These are phyloP conservation scores for Automeris io DNA, from an alignment of 2,888 invertebrate species.

Conservation along the genomic window DNA sequence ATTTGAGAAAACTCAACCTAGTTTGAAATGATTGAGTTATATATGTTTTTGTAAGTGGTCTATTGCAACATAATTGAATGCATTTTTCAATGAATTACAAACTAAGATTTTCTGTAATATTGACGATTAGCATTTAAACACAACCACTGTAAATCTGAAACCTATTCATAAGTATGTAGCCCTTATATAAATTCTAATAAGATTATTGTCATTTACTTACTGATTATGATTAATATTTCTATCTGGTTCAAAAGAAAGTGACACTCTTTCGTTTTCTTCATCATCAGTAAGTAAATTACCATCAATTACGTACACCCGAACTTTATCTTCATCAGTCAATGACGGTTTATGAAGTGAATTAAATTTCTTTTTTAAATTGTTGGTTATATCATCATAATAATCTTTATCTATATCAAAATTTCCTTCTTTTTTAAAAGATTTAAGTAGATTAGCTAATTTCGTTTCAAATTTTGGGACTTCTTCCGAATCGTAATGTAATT, in stretches of 20 bases:
- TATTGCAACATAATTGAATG: too few species aligned
- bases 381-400: neutral
- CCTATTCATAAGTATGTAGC: neutral
- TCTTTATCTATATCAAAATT: neutral
- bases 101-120: too few species aligned
- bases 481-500: neutral
- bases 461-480: neutral
- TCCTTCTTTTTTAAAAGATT: constrained; percentile 2
- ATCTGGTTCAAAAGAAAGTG: neutral
- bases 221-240: neutral
- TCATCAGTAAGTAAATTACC: neutral
- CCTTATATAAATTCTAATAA: neutral
- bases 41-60: too few species aligned
- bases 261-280: constrained; percentile 1
- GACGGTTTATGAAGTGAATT: neutral
- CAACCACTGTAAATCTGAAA: too few species aligned
- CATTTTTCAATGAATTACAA: too few species aligned
- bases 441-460: neutral
- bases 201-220: constrained; percentile 2
- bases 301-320: constrained; percentile 1
- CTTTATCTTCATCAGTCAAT: too few species aligned
- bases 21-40: too few species aligned
- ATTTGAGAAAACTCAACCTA: too few species aligned
- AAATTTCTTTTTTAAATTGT: neutral
- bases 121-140: too few species aligned